These are phyloP conservation scores for Tetheella fluctuosa DNA, from an alignment of 2,888 invertebrate species.

Conservation along the genomic window DNA sequence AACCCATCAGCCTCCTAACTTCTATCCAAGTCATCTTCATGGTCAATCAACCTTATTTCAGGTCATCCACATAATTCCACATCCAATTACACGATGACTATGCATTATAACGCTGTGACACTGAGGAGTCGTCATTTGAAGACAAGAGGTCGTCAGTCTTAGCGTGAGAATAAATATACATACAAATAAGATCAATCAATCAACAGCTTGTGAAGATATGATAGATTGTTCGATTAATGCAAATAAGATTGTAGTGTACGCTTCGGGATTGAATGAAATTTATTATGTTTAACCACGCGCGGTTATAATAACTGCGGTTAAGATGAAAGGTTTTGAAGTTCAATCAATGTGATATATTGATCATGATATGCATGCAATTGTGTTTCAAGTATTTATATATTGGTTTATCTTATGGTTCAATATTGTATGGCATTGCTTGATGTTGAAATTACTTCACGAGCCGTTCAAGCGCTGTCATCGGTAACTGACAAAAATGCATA, in stretches of 20 bases:
- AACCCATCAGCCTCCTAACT: neutral
- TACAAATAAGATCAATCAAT: conserved; percentile 11
- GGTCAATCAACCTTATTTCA: conserved; percentile 2
- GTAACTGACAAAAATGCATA: too few species aligned
- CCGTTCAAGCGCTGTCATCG: too few species aligned
- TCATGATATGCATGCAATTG: too few species aligned
- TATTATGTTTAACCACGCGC: neutral
- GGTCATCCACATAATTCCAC: conserved; percentile 4
- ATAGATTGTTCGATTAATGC: conserved; percentile 4
- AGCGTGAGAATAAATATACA: conserved; percentile 7
- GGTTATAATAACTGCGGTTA: neutral
- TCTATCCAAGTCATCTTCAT: conserved; percentile 1
- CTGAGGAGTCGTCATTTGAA: neutral
- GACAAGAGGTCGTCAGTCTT: conserved; percentile 3
- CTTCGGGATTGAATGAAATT: neutral
- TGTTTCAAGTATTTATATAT: too few species aligned
- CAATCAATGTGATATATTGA: neutral
- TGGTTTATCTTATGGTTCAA: too few species aligned
- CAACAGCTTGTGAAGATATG: conserved; percentile 3
- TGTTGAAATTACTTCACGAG: too few species aligned
- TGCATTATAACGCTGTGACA: neutral
- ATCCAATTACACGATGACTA: neutral
- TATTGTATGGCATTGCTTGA: too few species aligned
- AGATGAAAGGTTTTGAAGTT: conserved; percentile 2
- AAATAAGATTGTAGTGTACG: conserved; percentile 11